phyloP scores from a whole-genome alignment of 1,140 invertebrate species.

The Ceratina australensis region DNA sequence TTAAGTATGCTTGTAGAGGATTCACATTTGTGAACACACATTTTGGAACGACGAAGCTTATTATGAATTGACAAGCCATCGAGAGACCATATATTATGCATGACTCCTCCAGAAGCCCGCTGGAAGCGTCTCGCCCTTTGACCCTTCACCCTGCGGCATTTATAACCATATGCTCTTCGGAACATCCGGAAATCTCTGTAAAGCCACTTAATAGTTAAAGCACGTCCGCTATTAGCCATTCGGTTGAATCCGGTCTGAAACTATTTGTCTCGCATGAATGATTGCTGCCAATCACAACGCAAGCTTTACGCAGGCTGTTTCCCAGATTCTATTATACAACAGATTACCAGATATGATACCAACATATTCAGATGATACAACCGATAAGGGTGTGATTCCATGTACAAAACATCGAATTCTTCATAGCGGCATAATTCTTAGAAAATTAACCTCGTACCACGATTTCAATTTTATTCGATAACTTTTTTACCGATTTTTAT shows the following conservation, averaged over 20 bases:
- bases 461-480: too few species aligned
- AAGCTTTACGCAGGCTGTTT: too few species aligned
- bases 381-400: too few species aligned
- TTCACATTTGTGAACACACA: slow-evolving; percentile 1
- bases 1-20: too few species aligned
- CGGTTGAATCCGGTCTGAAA: slow-evolving; percentile 49
- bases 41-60: slow-evolving; percentile 13
- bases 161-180: slow-evolving; percentile 10
- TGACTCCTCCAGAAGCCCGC: slow-evolving; percentile 28
- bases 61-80: slow-evolving; percentile 23
- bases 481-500: too few species aligned
- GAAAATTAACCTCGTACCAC: too few species aligned
- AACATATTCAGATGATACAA: too few species aligned
- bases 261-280: slow-evolving; percentile 33
- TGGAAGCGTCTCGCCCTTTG: slow-evolving; percentile 43
- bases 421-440: too few species aligned
- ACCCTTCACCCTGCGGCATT: slow-evolving; percentile 23
- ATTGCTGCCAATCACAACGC: background rate
- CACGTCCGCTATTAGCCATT: slow-evolving; percentile 74
- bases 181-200: slow-evolving; percentile 46
- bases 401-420: too few species aligned
- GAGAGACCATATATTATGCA: slow-evolving; percentile 55
- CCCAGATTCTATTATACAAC: too few species aligned
- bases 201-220: slow-evolving; percentile 67
- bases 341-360: too few species aligned